phyloP scores from a whole-genome alignment of 2,888 invertebrate species.

The Stenodera caucasica region DNA sequence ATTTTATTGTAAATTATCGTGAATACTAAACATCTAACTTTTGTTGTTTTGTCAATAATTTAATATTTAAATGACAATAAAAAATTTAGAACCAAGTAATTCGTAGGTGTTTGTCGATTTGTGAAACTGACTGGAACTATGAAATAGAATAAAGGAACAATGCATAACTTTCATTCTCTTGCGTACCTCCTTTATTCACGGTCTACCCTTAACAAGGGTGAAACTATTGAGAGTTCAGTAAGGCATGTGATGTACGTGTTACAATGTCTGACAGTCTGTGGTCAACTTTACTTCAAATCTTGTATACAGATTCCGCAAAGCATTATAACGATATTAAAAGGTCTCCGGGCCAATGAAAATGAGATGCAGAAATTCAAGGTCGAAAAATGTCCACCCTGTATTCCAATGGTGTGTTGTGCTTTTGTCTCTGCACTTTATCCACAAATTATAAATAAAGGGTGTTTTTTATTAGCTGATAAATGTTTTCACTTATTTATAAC shows the following conservation, averaged over 20 bases:
- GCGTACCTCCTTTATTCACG: background rate
- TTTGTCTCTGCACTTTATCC: no score
- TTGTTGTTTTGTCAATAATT: conserved; percentile 26
- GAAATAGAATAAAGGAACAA: background rate
- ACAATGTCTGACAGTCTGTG: conserved; percentile 9
- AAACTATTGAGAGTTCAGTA: conserved; percentile 8
- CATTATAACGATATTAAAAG: no score
- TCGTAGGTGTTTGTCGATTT: background rate
- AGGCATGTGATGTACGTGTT: conserved; percentile 11
- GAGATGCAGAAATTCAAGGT: background rate
- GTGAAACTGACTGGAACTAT: background rate
- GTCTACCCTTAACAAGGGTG: background rate
- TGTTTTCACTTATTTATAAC: no score
- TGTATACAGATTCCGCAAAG: no score
- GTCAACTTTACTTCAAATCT: conserved; percentile 10
- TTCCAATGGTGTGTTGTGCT: no score
- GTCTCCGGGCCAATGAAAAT: no score
- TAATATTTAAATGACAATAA: conserved; percentile 24
- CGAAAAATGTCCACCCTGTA: no score
- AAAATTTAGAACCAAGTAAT: no score
- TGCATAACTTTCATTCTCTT: background rate
- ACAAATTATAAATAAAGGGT: no score
- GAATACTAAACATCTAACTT: conserved; percentile 15
- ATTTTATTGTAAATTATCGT: conserved; percentile 5
- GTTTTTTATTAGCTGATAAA: no score